Evolutionary conservation across 2,797 vertebrate genomes (phyloP).

Genomic region (Halcyon badia): DNA sequence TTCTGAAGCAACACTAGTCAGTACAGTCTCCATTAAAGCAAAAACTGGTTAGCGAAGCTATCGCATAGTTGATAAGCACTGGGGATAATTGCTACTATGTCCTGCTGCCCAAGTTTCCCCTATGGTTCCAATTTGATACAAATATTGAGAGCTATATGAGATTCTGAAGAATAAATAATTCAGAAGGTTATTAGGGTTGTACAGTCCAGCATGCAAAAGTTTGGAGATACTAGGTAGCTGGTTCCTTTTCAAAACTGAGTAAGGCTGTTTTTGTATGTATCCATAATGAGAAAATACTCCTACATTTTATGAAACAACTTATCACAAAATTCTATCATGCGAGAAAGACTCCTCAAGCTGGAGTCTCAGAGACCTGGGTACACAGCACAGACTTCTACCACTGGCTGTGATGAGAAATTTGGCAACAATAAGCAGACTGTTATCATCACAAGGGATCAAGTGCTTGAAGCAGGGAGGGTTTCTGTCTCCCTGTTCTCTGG

Average conservation of each 20-base stretch:
- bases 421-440: slow-evolving; percentile 45
- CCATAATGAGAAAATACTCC: background rate
- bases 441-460: slow-evolving; percentile 59
- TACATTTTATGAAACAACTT: background rate
- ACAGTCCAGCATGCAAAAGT: background rate
- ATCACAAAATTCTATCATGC: background rate
- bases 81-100: background rate
- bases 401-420: slow-evolving; percentile 30
- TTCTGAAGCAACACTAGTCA: background rate
- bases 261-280: background rate
- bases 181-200: slow-evolving; percentile 25
- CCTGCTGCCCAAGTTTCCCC: slow-evolving; percentile 4
- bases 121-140: slow-evolving; percentile 20
- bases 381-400: background rate
- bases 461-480: slow-evolving; percentile 7
- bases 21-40: background rate
- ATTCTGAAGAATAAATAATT: slow-evolving; percentile 43
- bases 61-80: background rate
- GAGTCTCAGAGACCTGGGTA: background rate
- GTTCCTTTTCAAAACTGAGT: background rate
- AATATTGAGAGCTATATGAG: background rate
- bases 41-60: background rate
- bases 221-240: background rate
- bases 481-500: slow-evolving; percentile 26
- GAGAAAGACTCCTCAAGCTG: background rate